phyloP scores from a whole-genome alignment of 1,140 invertebrate genomes.

The Bombus picipes region DNA sequence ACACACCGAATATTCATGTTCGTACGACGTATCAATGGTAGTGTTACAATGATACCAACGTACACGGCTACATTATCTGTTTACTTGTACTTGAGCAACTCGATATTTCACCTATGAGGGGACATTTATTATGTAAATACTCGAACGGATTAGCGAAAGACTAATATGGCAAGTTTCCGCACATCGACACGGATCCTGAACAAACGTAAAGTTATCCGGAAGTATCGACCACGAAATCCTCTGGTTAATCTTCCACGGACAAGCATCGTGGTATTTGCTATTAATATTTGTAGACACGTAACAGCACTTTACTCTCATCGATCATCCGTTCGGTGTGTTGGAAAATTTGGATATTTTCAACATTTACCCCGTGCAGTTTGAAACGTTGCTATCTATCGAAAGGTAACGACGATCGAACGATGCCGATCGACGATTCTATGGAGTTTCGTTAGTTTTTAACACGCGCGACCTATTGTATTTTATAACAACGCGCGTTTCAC shows the following conservation, averaged over 20 bases:
- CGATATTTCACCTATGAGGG: conserved; percentile 47
- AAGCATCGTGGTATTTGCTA: conserved; percentile 49
- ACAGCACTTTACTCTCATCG: conserved; percentile 30
- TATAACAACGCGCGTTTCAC: too few species aligned
- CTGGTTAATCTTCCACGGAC: conserved; percentile 48
- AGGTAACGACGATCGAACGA: too few species aligned
- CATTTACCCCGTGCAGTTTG: too few species aligned
- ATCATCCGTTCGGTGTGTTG: not conserved
- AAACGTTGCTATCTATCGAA: too few species aligned
- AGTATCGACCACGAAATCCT: conserved; percentile 46
- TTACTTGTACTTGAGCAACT: conserved; percentile 42
- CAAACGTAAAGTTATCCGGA: conserved; percentile 58
- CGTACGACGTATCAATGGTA: not conserved
- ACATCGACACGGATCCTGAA: conserved; percentile 45
- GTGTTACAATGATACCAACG: too few species aligned
- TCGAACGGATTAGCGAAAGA: conserved; percentile 45
- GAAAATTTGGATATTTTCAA: not conserved
- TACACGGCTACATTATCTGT: conserved; percentile 42
- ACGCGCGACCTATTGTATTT: too few species aligned
- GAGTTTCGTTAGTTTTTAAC: too few species aligned
- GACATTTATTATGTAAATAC: conserved; percentile 63
- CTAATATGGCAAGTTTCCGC: conserved; percentile 61
- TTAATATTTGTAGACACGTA: conserved; percentile 50
- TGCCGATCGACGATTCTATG: too few species aligned
- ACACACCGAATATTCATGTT: too few species aligned